These are phyloP conservation scores for Tenualosa thibaudeaui DNA, from an alignment of 2,797 vertebrate genomes.

Conservation along the genomic window DNA sequence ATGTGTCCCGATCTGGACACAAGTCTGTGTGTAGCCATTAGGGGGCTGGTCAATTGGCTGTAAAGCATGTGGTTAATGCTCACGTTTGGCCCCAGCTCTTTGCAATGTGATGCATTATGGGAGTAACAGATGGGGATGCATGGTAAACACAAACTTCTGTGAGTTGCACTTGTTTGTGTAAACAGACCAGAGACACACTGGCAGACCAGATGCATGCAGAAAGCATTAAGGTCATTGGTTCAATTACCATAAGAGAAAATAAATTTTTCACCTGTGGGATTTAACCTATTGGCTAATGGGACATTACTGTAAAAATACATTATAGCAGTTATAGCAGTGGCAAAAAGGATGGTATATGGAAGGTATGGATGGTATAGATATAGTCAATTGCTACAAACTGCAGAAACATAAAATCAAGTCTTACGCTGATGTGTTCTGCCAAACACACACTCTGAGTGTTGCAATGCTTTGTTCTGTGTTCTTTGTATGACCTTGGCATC, in stretches of 20 bases:
- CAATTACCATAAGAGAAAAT: neutral
- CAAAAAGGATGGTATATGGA: too few species aligned
- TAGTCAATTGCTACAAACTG: too few species aligned
- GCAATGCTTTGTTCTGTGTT: neutral
- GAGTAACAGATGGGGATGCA: neutral
- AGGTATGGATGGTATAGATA: too few species aligned
- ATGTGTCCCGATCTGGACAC: neutral
- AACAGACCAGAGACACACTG: too few species aligned
- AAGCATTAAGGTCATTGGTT: neutral
- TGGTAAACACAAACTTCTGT: neutral
- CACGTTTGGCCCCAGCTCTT: neutral
- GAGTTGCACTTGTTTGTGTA: neutral
- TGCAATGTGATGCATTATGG: neutral
- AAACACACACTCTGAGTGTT: neutral
- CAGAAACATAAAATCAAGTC: too few species aligned
- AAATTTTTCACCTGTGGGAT: too few species aligned
- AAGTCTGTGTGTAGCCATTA: neutral
- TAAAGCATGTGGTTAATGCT: conserved; percentile 12
- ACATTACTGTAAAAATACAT: too few species aligned
- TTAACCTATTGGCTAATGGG: too few species aligned
- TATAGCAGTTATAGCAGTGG: too few species aligned
- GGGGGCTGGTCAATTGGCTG: neutral
- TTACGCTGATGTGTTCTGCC: too few species aligned
- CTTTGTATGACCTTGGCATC: neutral
- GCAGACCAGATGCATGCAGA: neutral